Evolutionary conservation across 2,113 vertebrate genomes (phyloP).

Genomic region (Dromiciops gliroides): DNA sequence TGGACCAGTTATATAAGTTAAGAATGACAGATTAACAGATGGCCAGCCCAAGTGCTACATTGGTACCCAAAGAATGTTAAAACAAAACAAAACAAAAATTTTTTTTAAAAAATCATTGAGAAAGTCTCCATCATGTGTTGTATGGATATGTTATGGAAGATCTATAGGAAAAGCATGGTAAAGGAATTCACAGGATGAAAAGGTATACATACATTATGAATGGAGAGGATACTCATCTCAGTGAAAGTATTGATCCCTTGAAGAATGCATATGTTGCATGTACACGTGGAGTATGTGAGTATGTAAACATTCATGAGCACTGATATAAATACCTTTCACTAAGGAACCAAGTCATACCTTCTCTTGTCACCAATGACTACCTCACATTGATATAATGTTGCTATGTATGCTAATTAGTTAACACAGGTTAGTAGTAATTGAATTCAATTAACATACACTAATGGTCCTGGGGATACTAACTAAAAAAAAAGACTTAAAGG

Average conservation of each 20-base stretch:
- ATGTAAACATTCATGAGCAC: background rate
- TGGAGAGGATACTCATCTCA: background rate
- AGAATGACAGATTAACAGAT: too few species aligned
- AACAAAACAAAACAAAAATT: too few species aligned
- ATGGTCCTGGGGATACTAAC: background rate
- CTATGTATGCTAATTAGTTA: background rate
- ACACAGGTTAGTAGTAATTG: background rate
- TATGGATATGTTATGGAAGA: background rate
- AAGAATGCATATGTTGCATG: background rate
- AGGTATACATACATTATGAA: background rate
- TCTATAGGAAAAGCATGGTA: background rate
- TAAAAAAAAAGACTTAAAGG: background rate
- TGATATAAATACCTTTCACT: background rate
- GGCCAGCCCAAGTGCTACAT: too few species aligned
- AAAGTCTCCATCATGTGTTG: too few species aligned
- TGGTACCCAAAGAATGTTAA: too few species aligned
- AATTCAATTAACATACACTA: background rate
- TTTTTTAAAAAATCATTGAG: too few species aligned
- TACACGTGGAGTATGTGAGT: background rate
- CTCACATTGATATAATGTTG: background rate
- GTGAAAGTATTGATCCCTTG: background rate
- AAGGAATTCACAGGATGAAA: background rate
- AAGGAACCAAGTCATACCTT: background rate
- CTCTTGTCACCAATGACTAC: background rate
- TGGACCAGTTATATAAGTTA: too few species aligned